These are phyloP conservation scores for Stegostoma tigrinum DNA, from an alignment of 2,113 vertebrate genomes.

Conservation along the genomic window DNA sequence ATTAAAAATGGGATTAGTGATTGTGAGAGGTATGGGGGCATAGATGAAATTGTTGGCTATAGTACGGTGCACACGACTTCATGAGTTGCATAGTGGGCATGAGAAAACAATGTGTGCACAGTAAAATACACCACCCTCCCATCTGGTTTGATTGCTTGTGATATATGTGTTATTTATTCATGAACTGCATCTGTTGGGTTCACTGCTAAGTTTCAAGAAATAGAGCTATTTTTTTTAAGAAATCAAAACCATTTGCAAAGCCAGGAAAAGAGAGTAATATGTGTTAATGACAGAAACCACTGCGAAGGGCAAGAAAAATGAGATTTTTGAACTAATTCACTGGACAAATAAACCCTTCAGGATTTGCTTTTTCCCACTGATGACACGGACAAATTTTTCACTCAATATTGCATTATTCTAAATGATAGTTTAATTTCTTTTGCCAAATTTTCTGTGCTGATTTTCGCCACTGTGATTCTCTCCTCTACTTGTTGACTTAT, in stretches of 20 bases:
- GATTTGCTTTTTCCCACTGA: neutral
- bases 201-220: conserved; percentile 16
- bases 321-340: neutral
- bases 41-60: neutral
- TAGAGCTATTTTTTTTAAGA: neutral
- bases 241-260: neutral
- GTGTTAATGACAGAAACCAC: neutral
- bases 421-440: neutral
- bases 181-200: neutral
- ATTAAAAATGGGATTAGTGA: neutral
- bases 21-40: neutral
- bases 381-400: neutral
- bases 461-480: neutral
- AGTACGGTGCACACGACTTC: neutral
- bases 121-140: conserved; percentile 12
- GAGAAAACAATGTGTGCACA: neutral
- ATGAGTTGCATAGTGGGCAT: neutral
- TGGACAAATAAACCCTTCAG: neutral
- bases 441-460: neutral
- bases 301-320: neutral
- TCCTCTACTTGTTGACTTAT: neutral
- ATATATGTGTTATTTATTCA: conserved; percentile 22
- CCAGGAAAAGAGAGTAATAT: neutral
- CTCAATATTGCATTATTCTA: neutral
- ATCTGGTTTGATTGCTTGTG: neutral